These are phyloP conservation scores for Phortica okadai DNA, from an alignment of 2,888 invertebrate genomes.

Conservation along the genomic window DNA sequence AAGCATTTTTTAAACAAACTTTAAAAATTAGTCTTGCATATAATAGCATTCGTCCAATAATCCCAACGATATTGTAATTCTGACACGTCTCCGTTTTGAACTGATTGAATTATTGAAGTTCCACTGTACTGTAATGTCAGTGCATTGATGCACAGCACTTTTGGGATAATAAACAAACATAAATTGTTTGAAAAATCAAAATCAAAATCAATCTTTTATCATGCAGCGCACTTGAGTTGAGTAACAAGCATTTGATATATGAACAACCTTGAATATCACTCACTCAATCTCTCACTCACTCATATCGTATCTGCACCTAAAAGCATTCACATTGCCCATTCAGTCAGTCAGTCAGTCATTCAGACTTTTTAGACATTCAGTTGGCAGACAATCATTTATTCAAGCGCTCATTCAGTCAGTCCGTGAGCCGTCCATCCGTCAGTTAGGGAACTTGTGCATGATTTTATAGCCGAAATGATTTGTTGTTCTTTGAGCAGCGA, in stretches of 20 bases:
- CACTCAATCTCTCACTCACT: slow-evolving; percentile 18
- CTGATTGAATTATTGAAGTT: no score
- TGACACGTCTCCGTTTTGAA: no score
- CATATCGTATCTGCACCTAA: background rate
- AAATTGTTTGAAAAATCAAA: background rate
- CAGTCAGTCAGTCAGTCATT: background rate
- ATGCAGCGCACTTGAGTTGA: background rate
- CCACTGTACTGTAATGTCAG: no score
- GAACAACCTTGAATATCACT: slow-evolving; percentile 6
- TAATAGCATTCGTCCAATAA: no score
- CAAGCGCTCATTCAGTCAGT: slow-evolving; percentile 7
- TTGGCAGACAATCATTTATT: slow-evolving; percentile 14
- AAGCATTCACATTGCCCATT: no score
- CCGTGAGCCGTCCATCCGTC: background rate
- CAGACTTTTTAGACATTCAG: background rate
- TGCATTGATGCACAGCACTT: no score
- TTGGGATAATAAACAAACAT: no score
- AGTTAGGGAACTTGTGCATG: background rate
- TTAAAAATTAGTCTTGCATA: no score
- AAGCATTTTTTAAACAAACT: no score
- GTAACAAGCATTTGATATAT: background rate
- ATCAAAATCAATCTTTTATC: slow-evolving; percentile 19
- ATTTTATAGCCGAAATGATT: background rate
- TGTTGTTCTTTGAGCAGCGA: background rate
- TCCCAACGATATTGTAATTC: no score